Percentiles rank a stretch among this genome's conserved stretches.
Evolutionary conservation across 2,113 vertebrate genomes (phyloP).

Genomic region (Lycocorax pyrrhopterus): DNA sequence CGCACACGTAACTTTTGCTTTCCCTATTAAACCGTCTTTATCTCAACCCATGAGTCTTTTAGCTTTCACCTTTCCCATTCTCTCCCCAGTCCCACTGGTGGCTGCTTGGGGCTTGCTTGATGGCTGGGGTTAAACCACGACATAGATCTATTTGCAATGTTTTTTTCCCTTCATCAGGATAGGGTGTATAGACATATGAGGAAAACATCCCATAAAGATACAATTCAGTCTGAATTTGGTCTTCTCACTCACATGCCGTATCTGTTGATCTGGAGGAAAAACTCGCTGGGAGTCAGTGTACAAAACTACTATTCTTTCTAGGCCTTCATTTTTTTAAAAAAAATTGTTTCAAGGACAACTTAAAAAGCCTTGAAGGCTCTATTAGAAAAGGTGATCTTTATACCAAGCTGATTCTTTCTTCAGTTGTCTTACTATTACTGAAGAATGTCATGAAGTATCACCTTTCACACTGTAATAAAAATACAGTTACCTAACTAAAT

Average conservation of each 20-base stretch:
- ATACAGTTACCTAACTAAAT: neutral
- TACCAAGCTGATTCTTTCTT: neutral
- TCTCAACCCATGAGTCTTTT: neutral
- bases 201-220: neutral
- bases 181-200: neutral
- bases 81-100: too few species aligned
- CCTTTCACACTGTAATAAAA: neutral
- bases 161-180: neutral
- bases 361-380: neutral
- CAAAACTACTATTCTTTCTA: neutral
- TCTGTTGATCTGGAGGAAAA: neutral
- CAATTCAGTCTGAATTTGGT: neutral
- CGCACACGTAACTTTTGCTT: too few species aligned
- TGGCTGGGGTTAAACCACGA: neutral
- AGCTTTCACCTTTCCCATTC: neutral
- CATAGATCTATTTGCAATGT: neutral
- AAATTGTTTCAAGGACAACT: neutral
- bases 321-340: neutral
- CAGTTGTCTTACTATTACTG: neutral
- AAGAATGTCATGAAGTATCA: neutral
- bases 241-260: fast-evolving
- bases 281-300: neutral
- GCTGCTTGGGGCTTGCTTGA: neutral
- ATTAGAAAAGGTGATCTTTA: neutral
- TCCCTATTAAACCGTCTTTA: neutral